Evolutionary conservation across 2,888 invertebrate species (phyloP).

Genomic region (Meteorus cinctellus): DNA sequence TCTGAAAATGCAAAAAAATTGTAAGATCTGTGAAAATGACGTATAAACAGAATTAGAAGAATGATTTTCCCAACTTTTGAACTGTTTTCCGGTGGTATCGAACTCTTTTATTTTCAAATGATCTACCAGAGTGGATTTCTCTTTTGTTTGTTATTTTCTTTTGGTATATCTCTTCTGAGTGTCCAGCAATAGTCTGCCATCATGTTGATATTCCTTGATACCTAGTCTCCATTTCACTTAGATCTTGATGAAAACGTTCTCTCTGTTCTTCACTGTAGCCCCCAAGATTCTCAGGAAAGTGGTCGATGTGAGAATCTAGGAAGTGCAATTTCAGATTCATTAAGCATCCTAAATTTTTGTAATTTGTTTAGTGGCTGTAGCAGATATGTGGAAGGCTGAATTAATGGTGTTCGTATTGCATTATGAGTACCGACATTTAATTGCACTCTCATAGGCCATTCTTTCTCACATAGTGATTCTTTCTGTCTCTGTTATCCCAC

Average conservation of each 20-base stretch:
- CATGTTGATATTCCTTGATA: conserved; percentile 35
- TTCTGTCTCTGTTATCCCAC: conserved; percentile 32
- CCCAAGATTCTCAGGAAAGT: conserved; percentile 15
- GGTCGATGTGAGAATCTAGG: not conserved
- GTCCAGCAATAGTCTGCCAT: conserved; percentile 22
- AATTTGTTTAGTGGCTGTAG: conserved; percentile 33
- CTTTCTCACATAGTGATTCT: conserved; percentile 27
- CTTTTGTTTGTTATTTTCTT: not conserved
- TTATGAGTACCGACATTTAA: conserved; percentile 9
- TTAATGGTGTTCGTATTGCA: not conserved
- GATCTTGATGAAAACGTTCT: conserved; percentile 36
- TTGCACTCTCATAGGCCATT: conserved; percentile 8
- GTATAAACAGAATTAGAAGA: too few species aligned
- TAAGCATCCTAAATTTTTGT: conserved; percentile 29
- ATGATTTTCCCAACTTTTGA: too few species aligned
- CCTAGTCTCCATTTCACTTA: conserved; percentile 24
- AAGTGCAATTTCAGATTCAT: conserved; percentile 44
- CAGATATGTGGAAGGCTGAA: not conserved
- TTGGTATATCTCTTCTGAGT: not conserved
- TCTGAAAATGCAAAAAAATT: too few species aligned
- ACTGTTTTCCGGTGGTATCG: conserved; percentile 1
- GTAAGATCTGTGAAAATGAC: too few species aligned
- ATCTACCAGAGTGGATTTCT: conserved; percentile 26
- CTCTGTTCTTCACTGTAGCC: conserved; percentile 36
- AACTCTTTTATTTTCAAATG: conserved; percentile 28